Evolutionary conservation across 2,113 vertebrate species (phyloP).

Genomic region (Pelodiscus sinensis): DNA sequence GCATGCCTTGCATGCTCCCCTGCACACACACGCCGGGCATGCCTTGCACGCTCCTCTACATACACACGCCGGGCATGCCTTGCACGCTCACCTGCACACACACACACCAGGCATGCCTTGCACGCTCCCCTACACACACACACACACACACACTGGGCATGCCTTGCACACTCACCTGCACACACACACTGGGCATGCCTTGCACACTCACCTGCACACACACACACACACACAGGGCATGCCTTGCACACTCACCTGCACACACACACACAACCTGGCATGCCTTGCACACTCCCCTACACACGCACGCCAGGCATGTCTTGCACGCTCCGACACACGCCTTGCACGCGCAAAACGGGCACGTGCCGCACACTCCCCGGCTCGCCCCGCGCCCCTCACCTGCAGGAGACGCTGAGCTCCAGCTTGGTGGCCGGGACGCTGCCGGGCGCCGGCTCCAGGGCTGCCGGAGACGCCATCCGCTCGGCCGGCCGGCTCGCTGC

Average conservation of each 20-base stretch:
- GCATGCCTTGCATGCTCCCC: no score
- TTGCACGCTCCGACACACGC: background rate
- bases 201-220: no score
- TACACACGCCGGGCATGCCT: background rate
- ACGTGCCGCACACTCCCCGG: background rate
- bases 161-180: background rate
- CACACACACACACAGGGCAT: no score
- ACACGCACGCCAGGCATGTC: background rate
- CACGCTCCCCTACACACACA: no score
- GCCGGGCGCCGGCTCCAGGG: slow-evolving; percentile 86
- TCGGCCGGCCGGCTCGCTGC: slow-evolving; percentile 30
- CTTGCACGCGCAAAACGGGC: background rate
- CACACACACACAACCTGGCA: no score
- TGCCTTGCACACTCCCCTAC: background rate
- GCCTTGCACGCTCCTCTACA: no score
- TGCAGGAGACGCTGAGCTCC: slow-evolving; percentile 93
- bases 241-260: no score
- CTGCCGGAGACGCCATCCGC: slow-evolving; percentile 89
- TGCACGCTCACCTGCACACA: background rate
- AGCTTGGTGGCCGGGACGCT: slow-evolving; percentile 93
- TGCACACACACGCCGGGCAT: no score
- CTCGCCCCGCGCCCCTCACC: slow-evolving; percentile 76
- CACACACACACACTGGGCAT: background rate
- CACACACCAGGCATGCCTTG: no score
- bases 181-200: no score